These are phyloP conservation scores for Champsocephalus esox DNA, from an alignment of 2,797 vertebrate genomes.

Conservation along the genomic window DNA sequence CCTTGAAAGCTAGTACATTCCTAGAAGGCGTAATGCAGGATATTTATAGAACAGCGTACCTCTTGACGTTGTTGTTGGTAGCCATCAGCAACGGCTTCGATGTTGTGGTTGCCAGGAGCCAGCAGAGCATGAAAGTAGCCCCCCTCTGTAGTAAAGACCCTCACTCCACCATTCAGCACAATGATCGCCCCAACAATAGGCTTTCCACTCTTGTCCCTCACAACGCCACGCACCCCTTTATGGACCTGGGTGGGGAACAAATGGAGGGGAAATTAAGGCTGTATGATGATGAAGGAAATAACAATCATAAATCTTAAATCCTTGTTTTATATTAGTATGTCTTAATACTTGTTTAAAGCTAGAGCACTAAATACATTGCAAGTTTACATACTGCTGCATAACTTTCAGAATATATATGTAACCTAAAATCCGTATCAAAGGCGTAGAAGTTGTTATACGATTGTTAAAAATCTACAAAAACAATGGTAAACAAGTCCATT, in stretches of 20 bases:
- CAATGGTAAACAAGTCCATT: neutral
- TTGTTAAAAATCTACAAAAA: neutral
- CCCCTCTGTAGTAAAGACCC: conserved; percentile 87
- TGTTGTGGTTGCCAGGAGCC: conserved; percentile 92
- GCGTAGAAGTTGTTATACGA: neutral
- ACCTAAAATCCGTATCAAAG: neutral
- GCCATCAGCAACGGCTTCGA: conserved; percentile 92
- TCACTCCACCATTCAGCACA: conserved; percentile 90
- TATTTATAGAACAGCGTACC: conserved; percentile 71
- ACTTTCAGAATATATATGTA: neutral
- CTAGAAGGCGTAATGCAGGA: too few relatives aligned
- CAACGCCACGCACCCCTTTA: conserved; percentile 94
- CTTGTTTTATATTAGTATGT: neutral
- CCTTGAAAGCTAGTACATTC: neutral
- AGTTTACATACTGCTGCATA: neutral
- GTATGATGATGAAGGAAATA: neutral
- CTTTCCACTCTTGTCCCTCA: conserved; percentile 93
- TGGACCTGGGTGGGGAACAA: conserved; percentile 87
- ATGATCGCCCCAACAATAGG: conserved; percentile 91
- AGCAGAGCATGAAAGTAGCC: conserved; percentile 95
- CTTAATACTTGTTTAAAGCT: neutral
- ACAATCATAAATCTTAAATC: neutral
- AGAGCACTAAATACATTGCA: neutral
- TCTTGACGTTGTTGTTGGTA: conserved; percentile 93
- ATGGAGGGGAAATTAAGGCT: conserved; percentile 1